phyloP scores from a whole-genome alignment of 2,113 vertebrate species.

The Sinosuthora webbiana region DNA sequence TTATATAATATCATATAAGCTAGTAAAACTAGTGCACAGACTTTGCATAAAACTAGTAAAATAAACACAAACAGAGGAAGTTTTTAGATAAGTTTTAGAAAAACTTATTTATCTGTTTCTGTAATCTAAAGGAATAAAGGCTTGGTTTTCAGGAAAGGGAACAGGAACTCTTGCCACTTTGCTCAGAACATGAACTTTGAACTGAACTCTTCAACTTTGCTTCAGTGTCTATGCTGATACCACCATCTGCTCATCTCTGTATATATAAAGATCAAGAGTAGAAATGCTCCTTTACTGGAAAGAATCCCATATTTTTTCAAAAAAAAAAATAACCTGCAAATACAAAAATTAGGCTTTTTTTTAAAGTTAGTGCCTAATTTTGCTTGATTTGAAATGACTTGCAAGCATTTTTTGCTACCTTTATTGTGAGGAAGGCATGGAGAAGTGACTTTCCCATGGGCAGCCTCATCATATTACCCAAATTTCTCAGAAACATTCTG shows the following conservation, averaged over 20 bases:
- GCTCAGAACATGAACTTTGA: neutral
- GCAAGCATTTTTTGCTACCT: neutral
- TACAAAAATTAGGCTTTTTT: neutral
- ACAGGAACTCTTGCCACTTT: neutral
- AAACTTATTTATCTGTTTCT: neutral
- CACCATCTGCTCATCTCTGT: neutral
- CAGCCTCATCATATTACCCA: neutral
- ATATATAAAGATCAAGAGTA: neutral
- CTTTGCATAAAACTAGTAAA: neutral
- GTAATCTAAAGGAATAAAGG: neutral
- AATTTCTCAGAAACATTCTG: neutral
- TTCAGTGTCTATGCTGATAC: neutral
- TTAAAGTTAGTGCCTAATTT: neutral
- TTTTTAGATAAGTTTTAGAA: neutral
- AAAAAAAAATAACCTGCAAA: neutral
- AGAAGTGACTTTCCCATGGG: neutral
- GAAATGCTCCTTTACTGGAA: neutral
- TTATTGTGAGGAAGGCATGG: neutral
- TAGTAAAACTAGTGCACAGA: no score
- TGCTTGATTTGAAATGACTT: neutral
- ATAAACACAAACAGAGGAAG: neutral
- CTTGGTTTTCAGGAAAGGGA: neutral
- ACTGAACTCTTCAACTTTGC: neutral
- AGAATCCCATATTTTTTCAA: neutral
- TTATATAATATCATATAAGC: neutral